A percentile compares a stretch with the other conserved stretches of the same genome.
These are phyloP conservation scores for Lymantria monacha DNA, from an alignment of 2,888 invertebrate genomes.

Conservation along the genomic window DNA sequence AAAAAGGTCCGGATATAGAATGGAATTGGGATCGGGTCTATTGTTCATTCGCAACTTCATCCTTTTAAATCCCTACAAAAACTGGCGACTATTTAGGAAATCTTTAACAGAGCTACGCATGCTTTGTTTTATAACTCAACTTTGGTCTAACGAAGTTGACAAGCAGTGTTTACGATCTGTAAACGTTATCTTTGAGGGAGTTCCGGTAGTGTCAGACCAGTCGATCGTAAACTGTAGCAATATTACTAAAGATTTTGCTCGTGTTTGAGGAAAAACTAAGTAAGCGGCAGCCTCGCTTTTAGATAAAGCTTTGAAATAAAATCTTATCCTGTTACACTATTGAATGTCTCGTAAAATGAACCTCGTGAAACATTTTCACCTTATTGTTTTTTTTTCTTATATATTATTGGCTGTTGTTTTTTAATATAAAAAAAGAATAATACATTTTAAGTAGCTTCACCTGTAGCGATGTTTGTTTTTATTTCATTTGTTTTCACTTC, in stretches of 20 bases:
- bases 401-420: too few relatives aligned
- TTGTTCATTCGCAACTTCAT: too few relatives aligned
- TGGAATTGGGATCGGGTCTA: too few relatives aligned
- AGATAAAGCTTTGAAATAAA: neutral
- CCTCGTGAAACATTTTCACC: too few relatives aligned
- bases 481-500: too few relatives aligned
- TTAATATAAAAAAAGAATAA: too few relatives aligned
- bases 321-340: too few relatives aligned
- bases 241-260: neutral
- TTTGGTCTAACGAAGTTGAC: slow-evolving; percentile 25
- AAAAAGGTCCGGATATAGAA: too few relatives aligned
- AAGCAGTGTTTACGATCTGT: slow-evolving; percentile 37
- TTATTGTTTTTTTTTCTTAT: too few relatives aligned
- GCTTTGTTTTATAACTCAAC: slow-evolving; percentile 39
- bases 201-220: neutral
- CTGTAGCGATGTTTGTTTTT: too few relatives aligned
- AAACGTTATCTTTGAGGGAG: slow-evolving; percentile 32
- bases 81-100: slow-evolving; percentile 36
- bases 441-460: too few relatives aligned
- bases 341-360: too few relatives aligned
- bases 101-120: slow-evolving; percentile 37
- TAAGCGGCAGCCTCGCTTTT: neutral
- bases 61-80: slow-evolving; percentile 17
- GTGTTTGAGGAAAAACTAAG: neutral
- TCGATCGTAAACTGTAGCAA: neutral